Conservation (phyloP, 2,797 vertebrate species). For the Calcarius lapponicus region DNA sequence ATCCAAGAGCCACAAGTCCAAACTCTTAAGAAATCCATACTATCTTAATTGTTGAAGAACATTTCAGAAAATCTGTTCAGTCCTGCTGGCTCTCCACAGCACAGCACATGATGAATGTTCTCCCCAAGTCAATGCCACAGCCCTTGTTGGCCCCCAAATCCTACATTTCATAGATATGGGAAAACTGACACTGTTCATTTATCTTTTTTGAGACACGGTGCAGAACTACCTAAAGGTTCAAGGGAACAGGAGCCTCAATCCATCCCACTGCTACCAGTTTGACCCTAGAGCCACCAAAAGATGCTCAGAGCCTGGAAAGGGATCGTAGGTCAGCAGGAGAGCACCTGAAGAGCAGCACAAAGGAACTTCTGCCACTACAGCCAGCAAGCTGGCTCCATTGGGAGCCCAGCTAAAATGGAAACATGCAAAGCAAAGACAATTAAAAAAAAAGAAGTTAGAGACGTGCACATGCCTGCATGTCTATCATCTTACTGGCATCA, state of each 20-base stretch:
- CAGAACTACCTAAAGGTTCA: neutral
- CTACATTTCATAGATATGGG: accelerated
- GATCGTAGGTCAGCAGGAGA: neutral
- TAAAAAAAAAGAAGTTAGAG: neutral
- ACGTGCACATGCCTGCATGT: accelerated
- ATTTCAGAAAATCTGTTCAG: neutral
- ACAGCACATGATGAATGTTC: neutral
- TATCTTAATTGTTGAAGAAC: neutral
- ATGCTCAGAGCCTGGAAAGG: neutral
- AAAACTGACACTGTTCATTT: neutral
- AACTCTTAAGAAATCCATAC: neutral
- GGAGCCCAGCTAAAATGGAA: neutral
- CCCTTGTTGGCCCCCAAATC: neutral
- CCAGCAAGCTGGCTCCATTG: accelerated
- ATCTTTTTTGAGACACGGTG: neutral
- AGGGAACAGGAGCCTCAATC: neutral
- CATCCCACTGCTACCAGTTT: neutral
- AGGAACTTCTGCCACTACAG: neutral
- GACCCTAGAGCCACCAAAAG: neutral
- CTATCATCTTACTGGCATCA: neutral
- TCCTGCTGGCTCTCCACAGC: neutral
- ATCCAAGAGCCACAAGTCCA: neutral
- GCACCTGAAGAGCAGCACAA: neutral
- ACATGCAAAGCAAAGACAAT: accelerated
- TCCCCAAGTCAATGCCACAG: neutral